Conservation (phyloP, 2,797 vertebrate species). For the Catamblyrhynchus diadema region DNA sequence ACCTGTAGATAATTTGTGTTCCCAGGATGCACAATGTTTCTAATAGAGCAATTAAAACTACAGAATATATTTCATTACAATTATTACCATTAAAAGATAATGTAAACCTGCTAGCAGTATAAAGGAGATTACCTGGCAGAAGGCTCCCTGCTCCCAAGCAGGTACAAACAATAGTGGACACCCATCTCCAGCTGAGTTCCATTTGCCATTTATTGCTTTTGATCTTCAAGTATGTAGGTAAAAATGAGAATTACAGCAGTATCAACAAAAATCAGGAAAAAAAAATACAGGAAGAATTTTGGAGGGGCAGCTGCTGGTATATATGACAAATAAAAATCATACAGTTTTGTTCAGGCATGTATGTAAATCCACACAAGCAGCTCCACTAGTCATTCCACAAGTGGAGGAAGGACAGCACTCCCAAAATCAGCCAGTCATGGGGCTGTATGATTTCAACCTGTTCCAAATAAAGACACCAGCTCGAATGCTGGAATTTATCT, state of each 20-base stretch:
- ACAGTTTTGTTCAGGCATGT: neutral
- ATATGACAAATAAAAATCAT: neutral
- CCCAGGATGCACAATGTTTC: neutral
- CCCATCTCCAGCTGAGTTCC: neutral
- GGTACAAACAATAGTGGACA: neutral
- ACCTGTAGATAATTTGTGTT: neutral
- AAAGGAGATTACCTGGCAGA: neutral
- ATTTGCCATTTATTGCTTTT: neutral
- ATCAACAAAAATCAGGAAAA: neutral
- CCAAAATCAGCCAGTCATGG: neutral
- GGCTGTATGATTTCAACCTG: neutral
- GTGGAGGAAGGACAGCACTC: neutral
- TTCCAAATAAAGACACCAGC: neutral
- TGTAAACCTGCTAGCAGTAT: neutral
- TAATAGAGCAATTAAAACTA: neutral
- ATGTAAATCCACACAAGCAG: neutral
- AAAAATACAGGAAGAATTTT: neutral
- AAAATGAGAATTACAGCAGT: neutral
- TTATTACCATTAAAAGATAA: neutral
- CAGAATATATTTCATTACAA: neutral
- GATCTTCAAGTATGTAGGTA: neutral
- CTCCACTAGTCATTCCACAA: neutral
- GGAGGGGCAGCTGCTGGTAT: neutral
- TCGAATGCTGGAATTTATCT: neutral
- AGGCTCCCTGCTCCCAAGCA: neutral